Evolutionary conservation across 2,797 vertebrate species (phyloP).

Genomic region (Typhlichthys subterraneus): DNA sequence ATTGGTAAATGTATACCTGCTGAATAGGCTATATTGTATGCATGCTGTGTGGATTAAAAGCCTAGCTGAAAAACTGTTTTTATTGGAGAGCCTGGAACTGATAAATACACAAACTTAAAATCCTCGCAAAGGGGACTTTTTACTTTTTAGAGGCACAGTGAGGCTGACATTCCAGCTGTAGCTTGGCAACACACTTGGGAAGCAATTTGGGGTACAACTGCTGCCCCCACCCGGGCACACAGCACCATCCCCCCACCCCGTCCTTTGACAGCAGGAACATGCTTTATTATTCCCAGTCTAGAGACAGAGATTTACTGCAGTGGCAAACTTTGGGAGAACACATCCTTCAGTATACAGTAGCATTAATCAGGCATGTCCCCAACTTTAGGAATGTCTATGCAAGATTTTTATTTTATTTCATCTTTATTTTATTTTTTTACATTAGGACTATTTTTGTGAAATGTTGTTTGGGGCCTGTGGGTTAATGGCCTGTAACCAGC

Average conservation of each 20-base stretch:
- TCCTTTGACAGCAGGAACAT: conserved; percentile 83
- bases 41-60: conserved; percentile 51
- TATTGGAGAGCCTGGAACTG: conserved; percentile 16
- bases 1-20: neutral
- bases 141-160: conserved; percentile 62
- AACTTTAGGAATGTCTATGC: conserved; percentile 9
- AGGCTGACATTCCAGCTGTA: conserved; percentile 74
- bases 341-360: conserved; percentile 44
- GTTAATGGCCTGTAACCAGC: conserved; percentile 83
- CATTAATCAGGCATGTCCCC: conserved; percentile 28
- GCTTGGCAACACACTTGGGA: conserved; percentile 77
- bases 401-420: conserved; percentile 38
- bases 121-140: conserved; percentile 56
- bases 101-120: conserved; percentile 33
- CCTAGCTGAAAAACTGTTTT: neutral
- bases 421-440: conserved; percentile 2
- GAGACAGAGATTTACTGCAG: conserved; percentile 64
- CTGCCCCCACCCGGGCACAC: conserved; percentile 35
- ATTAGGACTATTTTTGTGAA: conserved; percentile 54
- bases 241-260: conserved; percentile 27
- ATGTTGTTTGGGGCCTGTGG: conserved; percentile 55
- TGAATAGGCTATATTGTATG: conserved; percentile 18
- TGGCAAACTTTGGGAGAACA: conserved; percentile 41
- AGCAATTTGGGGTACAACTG: conserved; percentile 71
- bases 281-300: conserved; percentile 86